Evolutionary conservation across 1,140 invertebrate genomes (phyloP).

Genomic region (Acromyrmex echinatior): DNA sequence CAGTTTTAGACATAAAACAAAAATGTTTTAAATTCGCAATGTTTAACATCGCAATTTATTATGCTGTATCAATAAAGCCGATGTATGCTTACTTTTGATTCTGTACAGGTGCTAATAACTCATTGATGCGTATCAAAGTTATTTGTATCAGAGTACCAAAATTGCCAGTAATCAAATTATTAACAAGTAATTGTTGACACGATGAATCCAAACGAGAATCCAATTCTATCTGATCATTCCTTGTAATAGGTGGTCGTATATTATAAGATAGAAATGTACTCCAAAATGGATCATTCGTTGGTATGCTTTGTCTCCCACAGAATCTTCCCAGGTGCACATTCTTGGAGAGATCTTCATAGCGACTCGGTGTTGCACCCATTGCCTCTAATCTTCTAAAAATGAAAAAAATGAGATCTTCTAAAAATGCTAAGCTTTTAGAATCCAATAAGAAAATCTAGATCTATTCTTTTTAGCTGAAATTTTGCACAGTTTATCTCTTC

Average conservation of each 20-base stretch:
- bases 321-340: slow-evolving; percentile 94
- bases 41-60: not conserved
- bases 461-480: too few relatives aligned
- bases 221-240: slow-evolving; percentile 89
- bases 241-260: slow-evolving; percentile 91
- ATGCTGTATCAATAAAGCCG: not conserved
- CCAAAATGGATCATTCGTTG: slow-evolving; percentile 97
- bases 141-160: slow-evolving; percentile 94
- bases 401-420: slow-evolving; percentile 31
- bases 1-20: not conserved
- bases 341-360: slow-evolving; percentile 92
- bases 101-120: slow-evolving; percentile 93
- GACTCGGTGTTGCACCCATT: slow-evolving; percentile 96
- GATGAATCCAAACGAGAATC: slow-evolving; percentile 92
- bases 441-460: not conserved
- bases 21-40: not conserved
- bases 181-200: slow-evolving; percentile 91
- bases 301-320: slow-evolving; percentile 92
- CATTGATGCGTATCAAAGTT: slow-evolving; percentile 92
- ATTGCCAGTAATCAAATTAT: slow-evolving; percentile 95
- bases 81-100: slow-evolving; percentile 92
- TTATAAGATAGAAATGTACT: slow-evolving; percentile 97
- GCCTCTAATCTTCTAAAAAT: slow-evolving; percentile 62
- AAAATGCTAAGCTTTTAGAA: not conserved
- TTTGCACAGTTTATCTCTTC: too few relatives aligned